Base-by-base conservation (phyloP, 2,797 vertebrate genomes). In the Enteromius viviparus region DNA sequence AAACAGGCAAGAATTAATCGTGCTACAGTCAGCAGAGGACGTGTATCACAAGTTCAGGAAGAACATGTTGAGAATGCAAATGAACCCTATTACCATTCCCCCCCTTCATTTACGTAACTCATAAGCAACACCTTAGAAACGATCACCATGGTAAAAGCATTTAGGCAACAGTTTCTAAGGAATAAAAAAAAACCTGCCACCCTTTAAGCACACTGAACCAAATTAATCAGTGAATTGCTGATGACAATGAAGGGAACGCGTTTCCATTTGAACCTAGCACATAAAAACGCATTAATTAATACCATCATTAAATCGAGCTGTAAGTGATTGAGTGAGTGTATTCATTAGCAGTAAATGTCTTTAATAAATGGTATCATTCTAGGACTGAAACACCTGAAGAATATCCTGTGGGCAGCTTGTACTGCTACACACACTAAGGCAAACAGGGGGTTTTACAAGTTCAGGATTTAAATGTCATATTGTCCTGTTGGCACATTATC, bases 91-190 rank as follows among this genome's bases (percentile, higher is more conserved):
- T 90, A 91, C 81, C 90, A 90, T 89, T 85, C 76, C 40, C 65
- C 76, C 78, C 86, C 32, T 89, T 85, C 89, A 87, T 87, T 91
- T 93, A 90, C 89, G 83, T 80, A 93, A 91, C 88, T 79, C 88
- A 88, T 78, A 92, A 90, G 87, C 70, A 87, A 91, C 89, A 89
- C 89, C 91, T 84, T 91, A 89, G 92, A 93, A 92, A 94, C 90
- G 71, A 91, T 93, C 84, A 64, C 92, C 91, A 91, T 94, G 92
- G 93, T 89, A 91, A 92, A 83, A 84, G 87, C 89, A 86, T 93
- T 91, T 91, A 85, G 92, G 91, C 86, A 87, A 87, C 68, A 75
- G 92, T 92, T 90, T 93, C 94, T 86, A 91, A 60, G 88, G 85
- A 71, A 87, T 83, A 58, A 82, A 83, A 76, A 76, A 83, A 72